Evolutionary conservation across 2,888 invertebrate genomes (phyloP).

Genomic region (Macaria liturata): DNA sequence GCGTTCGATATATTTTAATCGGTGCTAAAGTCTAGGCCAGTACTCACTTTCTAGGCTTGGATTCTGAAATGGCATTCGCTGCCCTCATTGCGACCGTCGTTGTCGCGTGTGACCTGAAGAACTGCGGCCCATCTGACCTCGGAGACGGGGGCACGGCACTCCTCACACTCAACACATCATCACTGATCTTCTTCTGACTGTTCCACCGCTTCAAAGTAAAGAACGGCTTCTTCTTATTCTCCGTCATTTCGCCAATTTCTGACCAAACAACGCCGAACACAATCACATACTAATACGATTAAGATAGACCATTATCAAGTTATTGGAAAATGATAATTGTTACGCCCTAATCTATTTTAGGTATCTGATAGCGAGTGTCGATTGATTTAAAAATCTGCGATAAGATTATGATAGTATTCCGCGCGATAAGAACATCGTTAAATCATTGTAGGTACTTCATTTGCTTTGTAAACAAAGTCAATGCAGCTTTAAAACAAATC

Average conservation of each 20-base stretch:
- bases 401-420: slow-evolving; percentile 32
- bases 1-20: slow-evolving; percentile 30
- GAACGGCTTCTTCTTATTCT: slow-evolving; percentile 66
- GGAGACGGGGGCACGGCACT: slow-evolving; percentile 15
- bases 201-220: slow-evolving; percentile 67
- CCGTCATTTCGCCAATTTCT: slow-evolving; percentile 67
- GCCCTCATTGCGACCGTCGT: slow-evolving; percentile 33
- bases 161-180: slow-evolving; percentile 34
- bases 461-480: slow-evolving; percentile 10
- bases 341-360: slow-evolving; percentile 22
- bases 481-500: slow-evolving; percentile 13
- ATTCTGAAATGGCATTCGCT: slow-evolving; percentile 43
- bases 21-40: slow-evolving; percentile 20
- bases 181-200: slow-evolving; percentile 44
- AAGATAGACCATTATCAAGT: slow-evolving; percentile 31
- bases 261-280: slow-evolving; percentile 33
- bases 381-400: slow-evolving; percentile 28
- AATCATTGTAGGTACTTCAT: not conserved
- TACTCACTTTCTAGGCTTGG: slow-evolving; percentile 61
- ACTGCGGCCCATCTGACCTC: slow-evolving; percentile 13
- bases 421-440: slow-evolving; percentile 15
- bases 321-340: slow-evolving; percentile 17
- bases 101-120: slow-evolving; percentile 39
- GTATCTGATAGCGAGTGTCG: slow-evolving; percentile 21
- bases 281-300: slow-evolving; percentile 37